A percentile compares a stretch with the other conserved stretches of the same genome.
Conservation (phyloP, 1,140 invertebrate genomes). For the Sitobion miscanthi region DNA sequence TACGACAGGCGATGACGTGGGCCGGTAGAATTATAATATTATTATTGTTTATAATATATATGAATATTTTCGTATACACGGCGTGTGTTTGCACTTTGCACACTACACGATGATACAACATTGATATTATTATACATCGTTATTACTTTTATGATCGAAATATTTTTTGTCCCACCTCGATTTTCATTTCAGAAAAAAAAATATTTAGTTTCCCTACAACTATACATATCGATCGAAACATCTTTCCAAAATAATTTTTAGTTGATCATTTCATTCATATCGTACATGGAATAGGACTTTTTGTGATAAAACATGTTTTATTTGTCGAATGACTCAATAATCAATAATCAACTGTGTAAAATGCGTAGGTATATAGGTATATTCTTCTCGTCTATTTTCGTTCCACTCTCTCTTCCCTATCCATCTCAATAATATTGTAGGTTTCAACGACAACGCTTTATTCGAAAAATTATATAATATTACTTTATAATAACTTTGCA, state of each 20-base stretch:
- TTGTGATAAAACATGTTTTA: not conserved
- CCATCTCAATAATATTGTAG: not conserved
- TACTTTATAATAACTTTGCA: not conserved
- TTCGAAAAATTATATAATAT: not conserved
- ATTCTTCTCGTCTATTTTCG: not conserved
- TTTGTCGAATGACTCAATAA: not conserved
- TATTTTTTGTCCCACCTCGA: not conserved
- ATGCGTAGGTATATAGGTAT: too few species aligned
- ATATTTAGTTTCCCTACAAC: not conserved
- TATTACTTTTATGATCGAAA: not conserved
- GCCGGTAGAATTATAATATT: not conserved
- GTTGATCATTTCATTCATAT: not conserved
- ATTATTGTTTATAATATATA: not conserved
- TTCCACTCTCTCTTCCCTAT: not conserved
- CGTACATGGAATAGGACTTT: not conserved
- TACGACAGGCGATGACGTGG: not conserved
- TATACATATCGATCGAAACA: not conserved
- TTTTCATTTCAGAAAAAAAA: not conserved
- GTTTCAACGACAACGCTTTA: not conserved
- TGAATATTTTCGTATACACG: not conserved
- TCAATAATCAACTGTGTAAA: not conserved
- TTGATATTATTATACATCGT: slow-evolving; percentile 3
- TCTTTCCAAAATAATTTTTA: not conserved
- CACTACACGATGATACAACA: not conserved
- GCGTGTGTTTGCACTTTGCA: not conserved